phyloP scores from a whole-genome alignment of 1,140 invertebrate genomes.

The Drosophila setifemur region DNA sequence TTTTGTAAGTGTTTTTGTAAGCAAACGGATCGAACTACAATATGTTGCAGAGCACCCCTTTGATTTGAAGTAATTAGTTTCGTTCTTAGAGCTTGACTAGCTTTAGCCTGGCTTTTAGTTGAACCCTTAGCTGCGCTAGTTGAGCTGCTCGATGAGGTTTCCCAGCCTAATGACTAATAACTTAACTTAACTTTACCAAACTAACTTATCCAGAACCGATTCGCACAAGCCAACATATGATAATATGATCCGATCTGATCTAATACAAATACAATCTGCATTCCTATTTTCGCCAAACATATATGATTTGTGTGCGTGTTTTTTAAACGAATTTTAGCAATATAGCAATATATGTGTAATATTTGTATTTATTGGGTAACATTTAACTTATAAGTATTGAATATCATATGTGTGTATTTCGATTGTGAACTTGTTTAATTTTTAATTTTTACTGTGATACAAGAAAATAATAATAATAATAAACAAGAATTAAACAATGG shows the following conservation, averaged over 20 bases:
- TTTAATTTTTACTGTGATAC: constrained; percentile 78
- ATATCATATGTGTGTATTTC: constrained; percentile 68
- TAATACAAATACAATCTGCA: constrained; percentile 46
- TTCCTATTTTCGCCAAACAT: constrained; percentile 63
- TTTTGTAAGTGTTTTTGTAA: constrained; percentile 69
- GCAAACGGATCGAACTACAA: constrained; percentile 13
- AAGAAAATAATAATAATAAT: constrained; percentile 62
- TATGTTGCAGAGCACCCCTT: constrained; percentile 1
- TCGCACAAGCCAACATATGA: constrained; percentile 42
- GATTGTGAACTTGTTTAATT: constrained; percentile 75
- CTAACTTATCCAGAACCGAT: constrained; percentile 20
- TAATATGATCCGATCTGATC: constrained; percentile 30
- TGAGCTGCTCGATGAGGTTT: constrained; percentile 22
- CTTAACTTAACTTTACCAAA: neutral
- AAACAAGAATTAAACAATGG: constrained; percentile 48
- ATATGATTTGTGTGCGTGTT: constrained; percentile 21
- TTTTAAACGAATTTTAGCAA: constrained; percentile 37
- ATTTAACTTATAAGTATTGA: constrained; percentile 69
- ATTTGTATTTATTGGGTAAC: constrained; percentile 48
- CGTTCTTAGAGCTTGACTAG: neutral
- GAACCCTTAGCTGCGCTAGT: constrained; percentile 19
- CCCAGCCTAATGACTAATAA: constrained; percentile 21
- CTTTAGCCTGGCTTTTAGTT: constrained; percentile 35
- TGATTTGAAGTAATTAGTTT: constrained; percentile 4
- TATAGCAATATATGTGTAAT: constrained; percentile 60